These are phyloP conservation scores for Chloebia gouldiae DNA, from an alignment of 2,113 vertebrate genomes.

Conservation along the genomic window DNA sequence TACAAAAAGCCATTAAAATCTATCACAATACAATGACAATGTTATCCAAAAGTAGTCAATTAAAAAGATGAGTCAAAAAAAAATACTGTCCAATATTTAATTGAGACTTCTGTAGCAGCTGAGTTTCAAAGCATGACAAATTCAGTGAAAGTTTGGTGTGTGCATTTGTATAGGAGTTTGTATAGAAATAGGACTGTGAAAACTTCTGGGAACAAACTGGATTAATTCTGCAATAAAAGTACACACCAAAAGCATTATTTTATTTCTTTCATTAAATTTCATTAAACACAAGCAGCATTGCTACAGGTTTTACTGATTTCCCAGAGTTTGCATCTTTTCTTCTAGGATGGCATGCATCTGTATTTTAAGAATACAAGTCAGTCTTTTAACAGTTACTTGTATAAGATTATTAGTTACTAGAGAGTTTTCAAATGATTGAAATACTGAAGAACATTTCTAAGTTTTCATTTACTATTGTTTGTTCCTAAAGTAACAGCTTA, in stretches of 20 bases:
- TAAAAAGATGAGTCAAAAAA: neutral
- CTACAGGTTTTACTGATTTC: neutral
- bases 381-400: neutral
- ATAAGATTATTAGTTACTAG: neutral
- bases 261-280: neutral
- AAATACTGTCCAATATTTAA: neutral
- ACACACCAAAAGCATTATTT: neutral
- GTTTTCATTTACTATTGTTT: neutral
- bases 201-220: neutral
- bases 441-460: neutral
- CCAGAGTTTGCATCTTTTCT: neutral
- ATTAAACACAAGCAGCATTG: neutral
- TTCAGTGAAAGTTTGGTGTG: neutral
- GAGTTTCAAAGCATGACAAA: neutral
- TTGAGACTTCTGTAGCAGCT: neutral
- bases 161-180: neutral
- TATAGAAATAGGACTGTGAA: neutral
- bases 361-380: neutral
- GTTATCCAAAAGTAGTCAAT: neutral
- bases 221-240: neutral
- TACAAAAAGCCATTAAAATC: neutral
- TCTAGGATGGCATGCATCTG: neutral
- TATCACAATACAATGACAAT: neutral
- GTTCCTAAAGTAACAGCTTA: conserved; percentile 37
- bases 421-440: neutral